Conservation (phyloP, 2,113 vertebrate genomes). For the Bambusicola thoracicus region DNA sequence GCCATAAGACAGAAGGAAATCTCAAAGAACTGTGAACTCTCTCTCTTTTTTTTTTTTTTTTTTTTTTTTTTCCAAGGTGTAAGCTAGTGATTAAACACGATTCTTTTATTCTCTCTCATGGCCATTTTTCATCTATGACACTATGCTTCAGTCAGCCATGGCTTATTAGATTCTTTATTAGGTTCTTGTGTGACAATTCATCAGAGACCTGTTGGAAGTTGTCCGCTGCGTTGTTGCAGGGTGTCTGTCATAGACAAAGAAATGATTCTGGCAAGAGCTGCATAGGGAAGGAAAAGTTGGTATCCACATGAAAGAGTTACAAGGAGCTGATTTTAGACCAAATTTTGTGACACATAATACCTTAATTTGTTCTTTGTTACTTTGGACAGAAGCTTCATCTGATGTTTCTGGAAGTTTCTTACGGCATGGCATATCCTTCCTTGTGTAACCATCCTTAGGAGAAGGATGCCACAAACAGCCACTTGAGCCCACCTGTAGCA, state of each 20-base stretch:
- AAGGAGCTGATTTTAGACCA: background rate
- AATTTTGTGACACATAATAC: background rate
- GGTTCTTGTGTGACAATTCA: background rate
- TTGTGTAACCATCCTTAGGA: background rate
- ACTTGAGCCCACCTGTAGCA: background rate
- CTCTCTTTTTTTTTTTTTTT: background rate
- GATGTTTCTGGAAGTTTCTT: background rate
- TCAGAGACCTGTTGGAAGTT: background rate
- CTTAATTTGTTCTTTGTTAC: background rate
- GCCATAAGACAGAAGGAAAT: background rate
- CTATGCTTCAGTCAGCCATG: background rate
- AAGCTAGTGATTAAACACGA: background rate
- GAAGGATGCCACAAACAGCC: background rate
- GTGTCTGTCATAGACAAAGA: background rate
- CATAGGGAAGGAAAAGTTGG: background rate
- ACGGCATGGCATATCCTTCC: background rate
- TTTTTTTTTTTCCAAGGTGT: background rate
- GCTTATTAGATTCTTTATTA: constrained; percentile 16
- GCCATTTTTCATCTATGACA: constrained; percentile 3
- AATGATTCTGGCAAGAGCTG: background rate
- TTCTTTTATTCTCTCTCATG: background rate
- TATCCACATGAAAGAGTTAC: background rate
- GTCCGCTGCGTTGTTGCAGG: background rate
- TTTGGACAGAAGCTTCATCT: background rate
- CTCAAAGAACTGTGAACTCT: background rate